phyloP scores from a whole-genome alignment of 2,113 vertebrate genomes.

The Chamaetylas fuelleborni region DNA sequence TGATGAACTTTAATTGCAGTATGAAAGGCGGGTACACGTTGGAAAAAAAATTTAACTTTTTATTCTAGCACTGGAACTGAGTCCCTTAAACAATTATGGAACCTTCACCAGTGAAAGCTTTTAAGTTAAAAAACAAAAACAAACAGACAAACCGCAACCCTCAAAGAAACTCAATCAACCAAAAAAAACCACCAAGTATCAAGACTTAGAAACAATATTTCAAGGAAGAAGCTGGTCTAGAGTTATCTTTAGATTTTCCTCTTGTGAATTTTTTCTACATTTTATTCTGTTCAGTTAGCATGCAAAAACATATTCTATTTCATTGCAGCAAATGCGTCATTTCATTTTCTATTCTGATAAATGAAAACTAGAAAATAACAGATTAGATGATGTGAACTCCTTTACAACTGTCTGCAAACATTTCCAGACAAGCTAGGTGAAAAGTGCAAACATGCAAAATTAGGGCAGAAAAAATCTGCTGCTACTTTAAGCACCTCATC shows the following conservation, averaged over 20 bases:
- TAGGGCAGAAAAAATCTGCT: not conserved
- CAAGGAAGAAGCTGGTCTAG: not conserved
- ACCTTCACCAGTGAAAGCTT: not conserved
- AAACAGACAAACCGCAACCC: not conserved
- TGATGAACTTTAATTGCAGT: not conserved
- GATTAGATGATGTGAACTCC: not conserved
- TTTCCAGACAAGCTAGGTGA: not conserved
- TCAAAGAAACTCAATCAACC: not conserved
- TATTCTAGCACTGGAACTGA: not conserved
- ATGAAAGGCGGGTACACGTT: not conserved
- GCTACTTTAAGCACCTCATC: not conserved
- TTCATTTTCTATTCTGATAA: not conserved
- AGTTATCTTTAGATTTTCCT: not conserved
- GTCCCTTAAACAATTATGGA: not conserved
- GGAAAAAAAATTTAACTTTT: not conserved
- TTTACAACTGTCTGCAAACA: not conserved
- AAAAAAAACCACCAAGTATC: not conserved
- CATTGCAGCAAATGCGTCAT: not conserved
- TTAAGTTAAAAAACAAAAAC: not conserved
- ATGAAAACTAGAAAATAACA: not conserved
- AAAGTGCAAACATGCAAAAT: not conserved
- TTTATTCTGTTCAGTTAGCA: not conserved
- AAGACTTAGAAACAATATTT: not conserved
- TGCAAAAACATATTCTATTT: not conserved
- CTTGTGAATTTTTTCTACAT: not conserved